phyloP scores from a whole-genome alignment of 2,113 vertebrate genomes.

The Ptychochromis oligacanthus region DNA sequence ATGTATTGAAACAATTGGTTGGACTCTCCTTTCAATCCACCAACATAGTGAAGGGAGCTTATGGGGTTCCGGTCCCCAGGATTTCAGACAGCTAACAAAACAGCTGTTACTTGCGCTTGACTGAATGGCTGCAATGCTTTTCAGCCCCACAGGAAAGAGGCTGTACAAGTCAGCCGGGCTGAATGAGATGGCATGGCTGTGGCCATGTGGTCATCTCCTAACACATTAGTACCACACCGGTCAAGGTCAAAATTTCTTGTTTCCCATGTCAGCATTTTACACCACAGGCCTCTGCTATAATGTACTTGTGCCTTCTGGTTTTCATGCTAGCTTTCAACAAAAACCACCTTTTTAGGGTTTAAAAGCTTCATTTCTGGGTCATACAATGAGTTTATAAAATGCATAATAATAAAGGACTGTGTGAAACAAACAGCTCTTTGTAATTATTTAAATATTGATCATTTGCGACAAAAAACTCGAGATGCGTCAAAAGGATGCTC shows the following conservation, averaged over 20 bases:
- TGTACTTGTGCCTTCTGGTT: slow-evolving; percentile 30
- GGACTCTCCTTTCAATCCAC: slow-evolving; percentile 88
- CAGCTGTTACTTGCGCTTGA: slow-evolving; percentile 89
- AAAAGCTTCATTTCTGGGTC: background rate
- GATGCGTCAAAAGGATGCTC: slow-evolving; percentile 46
- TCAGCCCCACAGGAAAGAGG: slow-evolving; percentile 88
- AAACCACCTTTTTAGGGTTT: slow-evolving; percentile 11
- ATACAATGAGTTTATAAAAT: slow-evolving; percentile 6
- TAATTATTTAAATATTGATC: slow-evolving; percentile 20
- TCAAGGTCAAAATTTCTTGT: slow-evolving; percentile 51
- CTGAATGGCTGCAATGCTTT: slow-evolving; percentile 90
- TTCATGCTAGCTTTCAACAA: background rate
- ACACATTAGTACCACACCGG: slow-evolving; percentile 60
- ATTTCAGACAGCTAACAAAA: slow-evolving; percentile 96
- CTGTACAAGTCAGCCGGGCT: slow-evolving; percentile 80
- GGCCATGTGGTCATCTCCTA: slow-evolving; percentile 79
- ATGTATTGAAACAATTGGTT: slow-evolving; percentile 92
- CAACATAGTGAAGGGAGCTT: slow-evolving; percentile 89
- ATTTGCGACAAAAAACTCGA: slow-evolving; percentile 28
- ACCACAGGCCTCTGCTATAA: slow-evolving; percentile 7
- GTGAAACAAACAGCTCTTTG: slow-evolving; percentile 30
- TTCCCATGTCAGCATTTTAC: slow-evolving; percentile 63
- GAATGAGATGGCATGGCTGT: slow-evolving; percentile 80
- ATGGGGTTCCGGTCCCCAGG: slow-evolving; percentile 90
- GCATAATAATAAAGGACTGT: slow-evolving; percentile 62